Evolutionary conservation across 2,888 invertebrate species (phyloP).

Genomic region (Plutella xylostella): DNA sequence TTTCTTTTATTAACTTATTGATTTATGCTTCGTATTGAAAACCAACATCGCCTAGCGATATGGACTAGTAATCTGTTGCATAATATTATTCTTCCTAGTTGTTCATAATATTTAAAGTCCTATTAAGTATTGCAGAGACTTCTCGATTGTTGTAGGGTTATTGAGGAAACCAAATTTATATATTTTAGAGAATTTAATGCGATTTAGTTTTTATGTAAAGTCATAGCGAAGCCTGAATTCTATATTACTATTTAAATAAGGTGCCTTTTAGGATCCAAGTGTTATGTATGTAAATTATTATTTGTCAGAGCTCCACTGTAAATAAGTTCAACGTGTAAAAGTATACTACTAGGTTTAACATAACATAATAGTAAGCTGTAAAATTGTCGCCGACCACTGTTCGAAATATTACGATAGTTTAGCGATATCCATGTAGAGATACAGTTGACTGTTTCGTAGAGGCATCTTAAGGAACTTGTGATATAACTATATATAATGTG

Average conservation of each 20-base stretch:
- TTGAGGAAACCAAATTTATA: constrained; percentile 68
- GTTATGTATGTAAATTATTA: constrained; percentile 65
- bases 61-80: constrained; percentile 64
- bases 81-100: constrained; percentile 67
- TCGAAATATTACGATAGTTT: constrained; percentile 39
- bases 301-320: constrained; percentile 58
- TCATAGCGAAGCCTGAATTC: constrained; percentile 66
- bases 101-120: constrained; percentile 64
- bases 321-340: constrained; percentile 56
- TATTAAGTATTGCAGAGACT: constrained; percentile 64
- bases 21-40: constrained; percentile 29
- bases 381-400: constrained; percentile 46
- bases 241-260: constrained; percentile 64
- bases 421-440: constrained; percentile 49
- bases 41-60: constrained; percentile 42
- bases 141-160: constrained; percentile 64
- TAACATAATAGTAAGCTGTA: constrained; percentile 51
- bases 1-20: constrained; percentile 20
- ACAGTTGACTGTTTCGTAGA: constrained; percentile 63
- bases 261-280: constrained; percentile 62
- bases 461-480: constrained; percentile 66
- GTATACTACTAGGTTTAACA: constrained; percentile 64
- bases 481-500: constrained; percentile 65
- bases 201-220: constrained; percentile 64
- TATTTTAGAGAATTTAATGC: constrained; percentile 66